Conservation (phyloP, 2,888 invertebrate genomes). For the Agrenia bidenticulata region DNA sequence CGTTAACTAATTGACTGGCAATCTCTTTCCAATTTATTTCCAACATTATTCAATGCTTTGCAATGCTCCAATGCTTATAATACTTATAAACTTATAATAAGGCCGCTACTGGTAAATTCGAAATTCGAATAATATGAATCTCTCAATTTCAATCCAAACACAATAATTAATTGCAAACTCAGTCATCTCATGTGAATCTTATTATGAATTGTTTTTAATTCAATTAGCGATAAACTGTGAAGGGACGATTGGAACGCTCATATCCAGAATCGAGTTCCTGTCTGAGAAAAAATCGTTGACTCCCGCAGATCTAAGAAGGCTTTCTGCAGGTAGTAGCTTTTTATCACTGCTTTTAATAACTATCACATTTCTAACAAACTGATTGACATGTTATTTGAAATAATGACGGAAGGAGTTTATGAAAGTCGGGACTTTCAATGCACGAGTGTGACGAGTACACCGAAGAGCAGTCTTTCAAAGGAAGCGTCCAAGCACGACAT, state of each 20-base stretch:
- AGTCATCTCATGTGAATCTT: neutral
- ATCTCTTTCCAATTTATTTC: too few relatives aligned
- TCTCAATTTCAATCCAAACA: too few relatives aligned
- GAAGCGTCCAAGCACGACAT: slow-evolving; percentile 48
- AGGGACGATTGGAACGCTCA: slow-evolving; percentile 46
- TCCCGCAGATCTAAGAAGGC: slow-evolving; percentile 44
- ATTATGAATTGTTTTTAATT: neutral
- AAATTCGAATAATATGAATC: too few relatives aligned
- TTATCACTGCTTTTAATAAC: slow-evolving; percentile 15
- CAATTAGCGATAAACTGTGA: slow-evolving; percentile 41
- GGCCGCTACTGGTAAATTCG: too few relatives aligned
- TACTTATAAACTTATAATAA: too few relatives aligned
- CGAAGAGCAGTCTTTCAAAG: slow-evolving; percentile 33
- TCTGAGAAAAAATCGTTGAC: slow-evolving; percentile 33
- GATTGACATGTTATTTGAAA: too few relatives aligned
- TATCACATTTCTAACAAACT: too few relatives aligned
- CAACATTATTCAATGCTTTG: too few relatives aligned
- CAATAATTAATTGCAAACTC: neutral
- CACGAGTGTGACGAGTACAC: slow-evolving; percentile 35
- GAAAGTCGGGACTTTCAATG: too few relatives aligned
- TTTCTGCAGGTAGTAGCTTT: slow-evolving; percentile 39
- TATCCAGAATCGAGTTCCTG: slow-evolving; percentile 28
- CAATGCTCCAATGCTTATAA: too few relatives aligned
- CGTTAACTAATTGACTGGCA: too few relatives aligned
- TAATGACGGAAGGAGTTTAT: too few relatives aligned